phyloP scores from a whole-genome alignment of 1,140 invertebrate genomes.

The Drosophila simulans region DNA sequence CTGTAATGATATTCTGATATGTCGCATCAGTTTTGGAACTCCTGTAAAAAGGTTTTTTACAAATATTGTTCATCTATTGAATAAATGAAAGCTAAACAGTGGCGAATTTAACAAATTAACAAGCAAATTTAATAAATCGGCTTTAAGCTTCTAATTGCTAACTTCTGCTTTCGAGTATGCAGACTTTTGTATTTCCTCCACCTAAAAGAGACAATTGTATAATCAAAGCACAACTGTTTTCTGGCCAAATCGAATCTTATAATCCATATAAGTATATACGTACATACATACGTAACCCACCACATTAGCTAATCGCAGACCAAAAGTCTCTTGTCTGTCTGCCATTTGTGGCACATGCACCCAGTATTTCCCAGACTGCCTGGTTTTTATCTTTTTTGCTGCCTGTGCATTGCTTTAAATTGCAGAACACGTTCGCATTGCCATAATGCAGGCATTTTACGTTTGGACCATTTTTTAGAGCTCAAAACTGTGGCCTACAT shows the following conservation, averaged over 20 bases:
- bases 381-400: conserved; percentile 19
- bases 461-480: conserved; percentile 47
- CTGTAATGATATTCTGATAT: not conserved
- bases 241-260: conserved; percentile 23
- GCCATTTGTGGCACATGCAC: conserved; percentile 28
- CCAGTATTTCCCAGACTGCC: conserved; percentile 41
- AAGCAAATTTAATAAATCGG: not conserved
- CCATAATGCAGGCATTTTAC: conserved; percentile 39
- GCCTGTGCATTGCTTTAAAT: conserved; percentile 15
- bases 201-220: conserved; percentile 5
- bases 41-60: too few relatives aligned
- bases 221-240: conserved; percentile 5
- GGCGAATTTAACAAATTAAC: not conserved
- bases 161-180: too few relatives aligned
- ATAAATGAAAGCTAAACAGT: not conserved
- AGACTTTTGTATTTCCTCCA: conserved; percentile 1
- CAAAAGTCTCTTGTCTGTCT: conserved; percentile 43
- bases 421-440: conserved; percentile 39
- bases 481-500: conserved; percentile 28
- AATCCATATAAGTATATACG: conserved; percentile 11
- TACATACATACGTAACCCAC: not conserved
- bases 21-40: not conserved
- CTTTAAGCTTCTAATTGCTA: not conserved
- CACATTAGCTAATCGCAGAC: conserved; percentile 40
- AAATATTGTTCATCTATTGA: not conserved